Evolutionary conservation across 2,113 vertebrate genomes (phyloP).

Genomic region (Gymnocephalus cernua): DNA sequence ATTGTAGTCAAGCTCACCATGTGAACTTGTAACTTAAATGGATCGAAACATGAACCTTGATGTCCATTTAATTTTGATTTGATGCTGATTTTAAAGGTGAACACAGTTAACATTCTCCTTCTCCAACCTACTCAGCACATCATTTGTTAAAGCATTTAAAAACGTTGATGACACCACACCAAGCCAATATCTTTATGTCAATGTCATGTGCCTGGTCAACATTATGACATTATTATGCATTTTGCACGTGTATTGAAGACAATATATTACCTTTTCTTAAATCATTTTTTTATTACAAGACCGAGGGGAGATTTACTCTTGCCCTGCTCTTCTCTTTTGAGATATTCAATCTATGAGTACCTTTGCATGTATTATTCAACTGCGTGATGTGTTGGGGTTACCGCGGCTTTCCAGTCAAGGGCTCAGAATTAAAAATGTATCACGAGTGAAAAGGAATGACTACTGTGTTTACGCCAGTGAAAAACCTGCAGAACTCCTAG

Average conservation of each 20-base stretch:
- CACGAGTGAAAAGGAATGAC: constrained; percentile 28
- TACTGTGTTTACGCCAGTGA: constrained; percentile 21
- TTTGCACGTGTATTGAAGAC: not conserved
- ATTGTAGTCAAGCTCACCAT: no score
- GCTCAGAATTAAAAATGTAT: constrained; percentile 62
- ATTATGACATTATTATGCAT: not conserved
- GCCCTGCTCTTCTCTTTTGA: not conserved
- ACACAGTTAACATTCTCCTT: no score
- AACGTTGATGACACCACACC: not conserved
- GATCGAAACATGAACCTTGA: no score
- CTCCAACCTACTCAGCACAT: no score
- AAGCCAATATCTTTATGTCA: not conserved
- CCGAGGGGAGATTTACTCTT: constrained; percentile 11
- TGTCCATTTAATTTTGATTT: no score
- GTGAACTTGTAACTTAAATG: no score
- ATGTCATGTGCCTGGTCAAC: not conserved
- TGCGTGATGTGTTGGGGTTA: constrained; percentile 39
- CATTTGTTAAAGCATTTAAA: no score
- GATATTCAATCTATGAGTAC: constrained; percentile 21
- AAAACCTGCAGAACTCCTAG: constrained; percentile 18
- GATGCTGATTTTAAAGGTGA: no score
- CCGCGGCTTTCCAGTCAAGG: constrained; percentile 34
- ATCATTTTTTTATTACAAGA: constrained; percentile 23
- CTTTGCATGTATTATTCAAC: constrained; percentile 61
- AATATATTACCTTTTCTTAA: not conserved